Percentiles rank a stretch among this genome's conserved stretches.
phyloP scores from a whole-genome alignment of 2,113 vertebrate species.

The Spermophilus dauricus region DNA sequence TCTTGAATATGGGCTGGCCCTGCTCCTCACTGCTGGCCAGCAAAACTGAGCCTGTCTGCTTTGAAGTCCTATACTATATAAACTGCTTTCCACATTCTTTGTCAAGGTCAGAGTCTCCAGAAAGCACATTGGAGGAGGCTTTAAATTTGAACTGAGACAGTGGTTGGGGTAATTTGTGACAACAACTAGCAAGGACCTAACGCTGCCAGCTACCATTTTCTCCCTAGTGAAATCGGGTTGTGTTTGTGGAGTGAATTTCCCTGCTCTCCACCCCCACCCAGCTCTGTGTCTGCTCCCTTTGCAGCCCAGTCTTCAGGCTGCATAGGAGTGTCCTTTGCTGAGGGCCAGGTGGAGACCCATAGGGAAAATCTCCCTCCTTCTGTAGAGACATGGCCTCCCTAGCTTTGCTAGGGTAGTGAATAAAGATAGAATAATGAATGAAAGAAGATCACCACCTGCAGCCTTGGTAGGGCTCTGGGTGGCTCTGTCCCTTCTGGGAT shows the following conservation, averaged over 20 bases:
- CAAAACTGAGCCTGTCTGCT: not conserved
- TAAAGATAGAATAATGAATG: not conserved
- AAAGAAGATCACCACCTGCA: not conserved
- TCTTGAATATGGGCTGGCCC: not conserved
- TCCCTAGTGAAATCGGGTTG: not conserved
- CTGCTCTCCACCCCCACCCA: not conserved
- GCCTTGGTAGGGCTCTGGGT: not conserved
- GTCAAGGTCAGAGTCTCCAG: not conserved
- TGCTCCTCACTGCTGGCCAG: too few species aligned
- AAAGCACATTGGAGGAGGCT: not conserved
- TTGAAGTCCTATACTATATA: not conserved
- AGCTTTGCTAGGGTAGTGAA: not conserved
- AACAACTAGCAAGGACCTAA: not conserved
- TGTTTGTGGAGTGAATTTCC: not conserved
- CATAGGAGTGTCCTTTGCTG: not conserved
- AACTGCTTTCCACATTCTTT: not conserved
- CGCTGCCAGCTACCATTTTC: not conserved
- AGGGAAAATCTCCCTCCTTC: not conserved
- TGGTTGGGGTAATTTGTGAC: not conserved
- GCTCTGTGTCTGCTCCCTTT: not conserved
- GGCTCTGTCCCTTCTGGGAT: not conserved
- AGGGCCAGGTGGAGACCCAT: not conserved
- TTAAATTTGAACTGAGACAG: not conserved
- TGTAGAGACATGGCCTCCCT: not conserved
- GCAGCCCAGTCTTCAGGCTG: not conserved